phyloP scores from a whole-genome alignment of 2,113 vertebrate genomes.

The Ranitomeya imitator region DNA sequence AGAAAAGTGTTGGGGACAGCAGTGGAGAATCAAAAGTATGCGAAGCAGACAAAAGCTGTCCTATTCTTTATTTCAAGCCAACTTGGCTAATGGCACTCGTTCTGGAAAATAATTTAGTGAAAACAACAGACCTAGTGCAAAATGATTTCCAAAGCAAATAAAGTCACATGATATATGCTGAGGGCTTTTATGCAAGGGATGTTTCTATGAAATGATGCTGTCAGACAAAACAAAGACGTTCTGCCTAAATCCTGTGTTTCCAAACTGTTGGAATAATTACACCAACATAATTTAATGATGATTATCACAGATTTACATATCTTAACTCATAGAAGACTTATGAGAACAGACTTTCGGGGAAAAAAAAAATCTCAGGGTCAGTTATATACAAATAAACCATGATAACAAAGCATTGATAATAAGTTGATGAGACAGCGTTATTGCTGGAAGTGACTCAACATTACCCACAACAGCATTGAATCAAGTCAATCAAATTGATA shows the following conservation, averaged over 20 bases:
- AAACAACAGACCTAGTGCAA: constrained; percentile 61
- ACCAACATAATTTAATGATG: constrained; percentile 53
- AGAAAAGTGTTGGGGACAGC: constrained; percentile 37
- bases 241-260: constrained; percentile 41
- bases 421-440: background rate
- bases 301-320: constrained; percentile 55
- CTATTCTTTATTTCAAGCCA: constrained; percentile 58
- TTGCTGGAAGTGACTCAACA: background rate
- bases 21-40: constrained; percentile 64
- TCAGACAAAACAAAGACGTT: constrained; percentile 59
- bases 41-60: constrained; percentile 62
- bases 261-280: constrained; percentile 59
- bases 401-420: constrained; percentile 23
- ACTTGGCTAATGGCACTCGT: constrained; percentile 60
- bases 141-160: constrained; percentile 62
- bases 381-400: constrained; percentile 38
- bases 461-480: background rate
- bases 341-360: background rate
- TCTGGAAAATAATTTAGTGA: constrained; percentile 60
- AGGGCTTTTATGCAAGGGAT: constrained; percentile 57
- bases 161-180: constrained; percentile 53
- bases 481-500: background rate
- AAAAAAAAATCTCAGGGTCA: background rate
- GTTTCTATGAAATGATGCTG: constrained; percentile 59
- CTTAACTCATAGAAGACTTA: constrained; percentile 40